A percentile compares a stretch with the other conserved stretches of the same genome.
These are phyloP conservation scores for Chironomus tepperi DNA, from an alignment of 1,140 invertebrate species.

Conservation along the genomic window DNA sequence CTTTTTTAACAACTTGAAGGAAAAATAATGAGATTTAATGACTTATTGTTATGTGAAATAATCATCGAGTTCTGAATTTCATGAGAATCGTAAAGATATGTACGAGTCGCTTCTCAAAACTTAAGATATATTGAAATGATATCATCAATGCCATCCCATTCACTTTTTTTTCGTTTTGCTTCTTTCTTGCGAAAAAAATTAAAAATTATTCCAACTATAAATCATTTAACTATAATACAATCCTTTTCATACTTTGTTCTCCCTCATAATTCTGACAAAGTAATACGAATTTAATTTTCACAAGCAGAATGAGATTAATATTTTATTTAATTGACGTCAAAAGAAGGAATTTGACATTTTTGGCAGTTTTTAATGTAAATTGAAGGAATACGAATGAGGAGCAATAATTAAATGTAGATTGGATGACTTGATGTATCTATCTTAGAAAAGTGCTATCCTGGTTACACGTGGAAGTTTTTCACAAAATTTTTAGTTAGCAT, in stretches of 20 bases:
- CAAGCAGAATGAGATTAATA: background rate
- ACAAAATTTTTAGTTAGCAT: no score
- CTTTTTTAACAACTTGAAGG: background rate
- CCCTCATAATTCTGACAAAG: no score
- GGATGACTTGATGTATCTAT: no score
- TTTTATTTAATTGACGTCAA: background rate
- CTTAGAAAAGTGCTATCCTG: no score
- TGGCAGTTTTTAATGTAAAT: no score
- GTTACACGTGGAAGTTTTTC: no score
- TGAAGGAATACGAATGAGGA: no score
- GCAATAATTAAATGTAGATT: no score
- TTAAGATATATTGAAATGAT: background rate
- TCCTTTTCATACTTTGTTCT: no score
- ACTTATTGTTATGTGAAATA: slow-evolving; percentile 9
- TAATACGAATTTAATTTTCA: background rate
- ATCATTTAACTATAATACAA: background rate
- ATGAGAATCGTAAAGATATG: background rate
- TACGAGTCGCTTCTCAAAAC: no score
- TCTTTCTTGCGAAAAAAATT: background rate
- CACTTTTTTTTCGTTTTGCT: background rate
- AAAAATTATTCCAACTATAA: background rate
- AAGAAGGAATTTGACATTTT: no score
- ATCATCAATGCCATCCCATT: slow-evolving; percentile 4
- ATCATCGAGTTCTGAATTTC: background rate
- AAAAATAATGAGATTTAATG: slow-evolving; percentile 10